Conservation (phyloP, 2,113 vertebrate genomes). For the Lagopus leucura region DNA sequence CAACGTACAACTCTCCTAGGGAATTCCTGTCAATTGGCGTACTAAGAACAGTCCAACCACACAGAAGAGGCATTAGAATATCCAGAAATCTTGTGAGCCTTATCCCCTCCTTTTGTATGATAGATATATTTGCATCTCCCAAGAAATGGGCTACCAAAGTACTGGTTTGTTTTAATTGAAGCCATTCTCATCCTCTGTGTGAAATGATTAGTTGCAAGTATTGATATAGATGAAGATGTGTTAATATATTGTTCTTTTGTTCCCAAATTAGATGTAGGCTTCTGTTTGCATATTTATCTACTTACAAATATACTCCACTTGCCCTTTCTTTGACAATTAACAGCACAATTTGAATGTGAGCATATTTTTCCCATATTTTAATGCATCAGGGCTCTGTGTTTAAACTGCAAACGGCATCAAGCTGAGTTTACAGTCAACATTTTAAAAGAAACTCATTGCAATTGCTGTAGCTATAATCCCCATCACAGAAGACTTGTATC, state of each 20-base stretch:
- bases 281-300: not conserved
- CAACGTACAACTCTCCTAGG: not conserved
- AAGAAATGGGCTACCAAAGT: not conserved
- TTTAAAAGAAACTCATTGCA: slow-evolving; percentile 12
- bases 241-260: not conserved
- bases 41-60: not conserved
- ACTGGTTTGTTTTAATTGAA: not conserved
- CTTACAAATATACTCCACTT: not conserved
- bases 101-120: not conserved
- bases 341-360: not conserved
- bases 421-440: slow-evolving; percentile 66
- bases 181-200: not conserved
- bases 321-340: not conserved
- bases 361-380: slow-evolving; percentile 25
- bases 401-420: slow-evolving; percentile 48
- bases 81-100: not conserved
- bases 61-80: not conserved
- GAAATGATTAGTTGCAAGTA: not conserved
- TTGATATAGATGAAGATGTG: not conserved
- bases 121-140: not conserved
- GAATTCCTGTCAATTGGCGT: not conserved
- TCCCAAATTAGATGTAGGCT: not conserved
- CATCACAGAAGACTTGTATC: slow-evolving; percentile 30
- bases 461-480: slow-evolving; percentile 42
- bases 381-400: slow-evolving; percentile 47